phyloP scores from a whole-genome alignment of 2,888 invertebrate genomes.

The Camponotus fellah region DNA sequence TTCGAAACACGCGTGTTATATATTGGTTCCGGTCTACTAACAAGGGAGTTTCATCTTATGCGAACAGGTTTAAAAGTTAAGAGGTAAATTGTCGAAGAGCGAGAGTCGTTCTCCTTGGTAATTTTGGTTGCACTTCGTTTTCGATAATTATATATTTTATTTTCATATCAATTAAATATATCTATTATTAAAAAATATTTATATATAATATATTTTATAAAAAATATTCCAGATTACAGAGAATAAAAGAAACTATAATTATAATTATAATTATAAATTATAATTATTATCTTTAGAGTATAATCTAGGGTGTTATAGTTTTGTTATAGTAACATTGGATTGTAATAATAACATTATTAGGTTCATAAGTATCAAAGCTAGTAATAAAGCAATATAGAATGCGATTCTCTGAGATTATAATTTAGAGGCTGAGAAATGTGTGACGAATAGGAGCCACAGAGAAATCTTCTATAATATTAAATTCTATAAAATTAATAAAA shows the following conservation, averaged over 20 bases:
- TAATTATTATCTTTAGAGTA: too few species aligned
- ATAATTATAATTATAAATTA: not conserved
- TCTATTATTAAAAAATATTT: not conserved
- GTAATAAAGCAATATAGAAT: too few species aligned
- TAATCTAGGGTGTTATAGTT: too few species aligned
- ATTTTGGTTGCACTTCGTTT: not conserved
- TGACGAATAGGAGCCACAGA: too few species aligned
- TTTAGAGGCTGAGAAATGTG: too few species aligned
- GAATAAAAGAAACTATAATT: not conserved
- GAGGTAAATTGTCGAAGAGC: conserved; percentile 5
- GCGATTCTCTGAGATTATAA: too few species aligned
- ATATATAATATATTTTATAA: not conserved
- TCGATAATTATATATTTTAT: not conserved
- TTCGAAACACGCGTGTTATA: conserved; percentile 75
- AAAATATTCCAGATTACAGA: not conserved
- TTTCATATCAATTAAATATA: not conserved
- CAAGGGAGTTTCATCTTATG: not conserved
- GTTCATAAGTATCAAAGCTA: too few species aligned
- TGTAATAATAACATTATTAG: too few species aligned
- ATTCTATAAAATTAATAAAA: too few species aligned
- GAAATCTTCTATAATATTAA: too few species aligned
- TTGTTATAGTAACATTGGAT: too few species aligned
- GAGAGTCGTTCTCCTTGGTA: not conserved
- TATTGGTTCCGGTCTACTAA: conserved; percentile 78
- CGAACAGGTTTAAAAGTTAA: conserved; percentile 43